Percentiles rank a stretch among this genome's conserved stretches.
phyloP scores from a whole-genome alignment of 2,797 vertebrate species.

The Etheostoma nigrum region DNA sequence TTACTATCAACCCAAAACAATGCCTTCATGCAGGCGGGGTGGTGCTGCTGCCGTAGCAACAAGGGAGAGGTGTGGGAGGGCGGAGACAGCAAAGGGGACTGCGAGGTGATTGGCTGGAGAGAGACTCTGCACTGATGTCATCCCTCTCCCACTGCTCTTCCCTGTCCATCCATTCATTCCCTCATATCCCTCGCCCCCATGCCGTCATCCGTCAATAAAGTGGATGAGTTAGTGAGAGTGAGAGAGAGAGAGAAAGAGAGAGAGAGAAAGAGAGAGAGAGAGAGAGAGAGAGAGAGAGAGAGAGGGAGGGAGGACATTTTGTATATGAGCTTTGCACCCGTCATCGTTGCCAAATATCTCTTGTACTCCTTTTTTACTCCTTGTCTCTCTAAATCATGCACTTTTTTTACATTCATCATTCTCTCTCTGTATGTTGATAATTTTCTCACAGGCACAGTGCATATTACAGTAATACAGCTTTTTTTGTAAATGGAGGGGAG shows the following conservation, averaged over 20 bases:
- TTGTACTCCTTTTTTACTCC: slow-evolving; percentile 12
- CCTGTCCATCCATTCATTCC: slow-evolving; percentile 66
- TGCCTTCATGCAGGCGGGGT: slow-evolving; percentile 49
- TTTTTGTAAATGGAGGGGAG: not conserved
- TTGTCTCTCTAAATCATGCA: not conserved
- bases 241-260: slow-evolving; percentile 17
- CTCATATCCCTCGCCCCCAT: slow-evolving; percentile 57
- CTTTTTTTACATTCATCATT: not conserved
- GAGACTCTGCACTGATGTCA: slow-evolving; percentile 69
- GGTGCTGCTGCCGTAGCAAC: slow-evolving; percentile 79
- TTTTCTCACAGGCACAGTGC: not conserved
- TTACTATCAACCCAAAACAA: slow-evolving; percentile 71
- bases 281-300: not conserved
- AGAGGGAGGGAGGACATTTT: slow-evolving; percentile 20
- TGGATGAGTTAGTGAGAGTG: slow-evolving; percentile 1
- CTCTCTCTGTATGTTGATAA: not conserved
- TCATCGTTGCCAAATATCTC: slow-evolving; percentile 46
- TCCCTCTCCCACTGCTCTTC: slow-evolving; percentile 41
- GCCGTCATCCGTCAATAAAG: slow-evolving; percentile 73
- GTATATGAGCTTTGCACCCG: slow-evolving; percentile 22
- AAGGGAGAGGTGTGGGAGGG: slow-evolving; percentile 75
- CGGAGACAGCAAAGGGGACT: slow-evolving; percentile 48
- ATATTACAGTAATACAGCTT: not conserved
- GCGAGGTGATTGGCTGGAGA: slow-evolving; percentile 66
- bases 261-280: not conserved